A percentile compares a stretch with the other conserved stretches of the same genome.
Conservation (phyloP, 2,113 vertebrate species). For the Uropsilus gracilis region DNA sequence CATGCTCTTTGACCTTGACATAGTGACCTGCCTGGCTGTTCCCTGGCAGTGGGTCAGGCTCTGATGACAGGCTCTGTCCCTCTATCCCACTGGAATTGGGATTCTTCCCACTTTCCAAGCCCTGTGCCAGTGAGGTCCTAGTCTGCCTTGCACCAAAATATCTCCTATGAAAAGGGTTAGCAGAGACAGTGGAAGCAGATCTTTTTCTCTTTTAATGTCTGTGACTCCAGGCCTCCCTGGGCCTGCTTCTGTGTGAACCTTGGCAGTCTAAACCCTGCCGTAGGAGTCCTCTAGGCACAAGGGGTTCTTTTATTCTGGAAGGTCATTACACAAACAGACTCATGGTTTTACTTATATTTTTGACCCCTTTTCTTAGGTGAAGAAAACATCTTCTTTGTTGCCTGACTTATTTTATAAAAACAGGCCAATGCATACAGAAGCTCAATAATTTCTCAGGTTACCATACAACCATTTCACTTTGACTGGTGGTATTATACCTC, state of each 20-base stretch:
- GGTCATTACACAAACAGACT: not conserved
- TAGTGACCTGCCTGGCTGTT: not conserved
- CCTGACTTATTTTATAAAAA: not conserved
- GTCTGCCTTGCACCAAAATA: not conserved
- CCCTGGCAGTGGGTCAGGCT: not conserved
- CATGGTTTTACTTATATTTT: not conserved
- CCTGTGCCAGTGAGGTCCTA: not conserved
- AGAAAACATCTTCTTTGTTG: not conserved
- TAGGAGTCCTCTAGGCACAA: not conserved
- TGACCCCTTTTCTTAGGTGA: not conserved
- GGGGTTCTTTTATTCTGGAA: not conserved
- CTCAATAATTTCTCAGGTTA: constrained; percentile 2
- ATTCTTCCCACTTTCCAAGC: not conserved
- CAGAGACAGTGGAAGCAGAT: not conserved
- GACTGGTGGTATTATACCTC: not conserved
- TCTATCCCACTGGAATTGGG: not conserved
- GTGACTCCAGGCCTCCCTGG: not conserved
- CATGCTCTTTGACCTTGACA: not conserved
- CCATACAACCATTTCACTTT: not conserved
- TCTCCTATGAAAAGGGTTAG: not conserved
- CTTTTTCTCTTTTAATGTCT: not conserved
- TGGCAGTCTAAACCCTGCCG: not conserved
- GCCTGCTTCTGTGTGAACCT: not conserved
- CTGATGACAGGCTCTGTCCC: not conserved
- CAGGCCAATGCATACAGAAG: not conserved